Percentiles rank a stretch among this genome's conserved stretches.
Evolutionary conservation across 2,113 vertebrate genomes (phyloP).

Genomic region (Struthidea cinerea): DNA sequence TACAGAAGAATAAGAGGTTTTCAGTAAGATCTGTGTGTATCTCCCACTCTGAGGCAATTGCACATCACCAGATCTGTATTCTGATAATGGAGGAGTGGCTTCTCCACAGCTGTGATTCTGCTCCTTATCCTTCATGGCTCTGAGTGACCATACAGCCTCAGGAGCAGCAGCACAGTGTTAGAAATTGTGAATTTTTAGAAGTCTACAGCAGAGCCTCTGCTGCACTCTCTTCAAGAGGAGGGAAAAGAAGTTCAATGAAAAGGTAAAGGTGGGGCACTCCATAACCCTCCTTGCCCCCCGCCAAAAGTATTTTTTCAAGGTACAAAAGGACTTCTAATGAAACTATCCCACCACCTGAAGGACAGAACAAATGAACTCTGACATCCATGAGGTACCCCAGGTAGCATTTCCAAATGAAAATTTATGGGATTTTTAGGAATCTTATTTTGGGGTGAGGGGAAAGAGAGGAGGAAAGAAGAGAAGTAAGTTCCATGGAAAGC

Average conservation of each 20-base stretch:
- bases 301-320: neutral
- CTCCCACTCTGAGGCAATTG: accelerated
- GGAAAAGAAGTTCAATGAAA: neutral
- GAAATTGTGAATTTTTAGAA: neutral
- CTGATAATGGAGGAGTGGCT: neutral
- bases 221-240: neutral
- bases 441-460: neutral
- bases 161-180: neutral
- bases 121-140: neutral
- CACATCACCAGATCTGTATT: neutral
- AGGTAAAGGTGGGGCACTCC: neutral
- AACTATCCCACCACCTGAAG: neutral
- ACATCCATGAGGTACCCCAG: neutral
- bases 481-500: neutral
- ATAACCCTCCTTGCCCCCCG: accelerated
- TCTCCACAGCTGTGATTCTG: neutral
- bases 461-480: neutral
- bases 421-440: neutral
- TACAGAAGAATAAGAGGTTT: neutral
- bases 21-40: neutral
- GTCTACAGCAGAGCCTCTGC: neutral
- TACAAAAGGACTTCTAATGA: neutral
- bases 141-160: neutral
- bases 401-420: neutral
- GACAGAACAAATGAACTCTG: neutral